Base-by-base conservation (phyloP, 2,888 invertebrate genomes). In the Melanotus villosus region DNA sequence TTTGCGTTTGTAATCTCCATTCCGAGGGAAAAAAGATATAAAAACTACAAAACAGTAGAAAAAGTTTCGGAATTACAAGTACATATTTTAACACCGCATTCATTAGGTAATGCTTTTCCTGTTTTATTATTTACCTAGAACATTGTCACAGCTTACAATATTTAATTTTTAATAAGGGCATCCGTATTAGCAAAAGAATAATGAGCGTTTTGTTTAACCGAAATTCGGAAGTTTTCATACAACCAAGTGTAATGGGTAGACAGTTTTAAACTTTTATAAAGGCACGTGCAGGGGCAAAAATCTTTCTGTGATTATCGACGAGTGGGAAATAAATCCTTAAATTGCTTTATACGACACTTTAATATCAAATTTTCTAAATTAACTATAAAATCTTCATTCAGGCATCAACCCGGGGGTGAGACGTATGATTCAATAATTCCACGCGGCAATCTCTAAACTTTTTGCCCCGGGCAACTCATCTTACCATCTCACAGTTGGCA, bases 61-160 rank as follows among this genome's bases (percentile, higher is more conserved):
- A 58, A 63, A 70, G 65, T 58, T 66, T 45, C 34, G 52, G 57
- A 47, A 72, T 70, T 70, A 72, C 66, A 72, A 67, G 67, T 70
- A 72, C 58, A 72, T 72, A 72, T 72, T 72, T 65, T 67, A 72
- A 70, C 67, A 50, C 67, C 41, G 66, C 52, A 70, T 70, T 70
- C 62, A 72, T 72, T 72, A 66, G 10, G 57, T 19, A 34, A 65
- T 19, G 36, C 26, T n/a, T 58, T 56, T 63, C 36, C 52, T 38
- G 21, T 23, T 63, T 52, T 38, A 63, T 52, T 52, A 52, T 63
- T 62, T 52, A 62, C 50, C 41, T 30, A 34, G 32, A 52, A 34
- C 14, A 30, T 23, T 26, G n/a, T 30, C 10, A 3, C 52, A 32
- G 52, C 18, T 32, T 23, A 52, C 16, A n/a, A 14, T 10, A 32